These are phyloP conservation scores for Melanocharis versteri DNA, from an alignment of 2,113 vertebrate genomes.

Conservation along the genomic window DNA sequence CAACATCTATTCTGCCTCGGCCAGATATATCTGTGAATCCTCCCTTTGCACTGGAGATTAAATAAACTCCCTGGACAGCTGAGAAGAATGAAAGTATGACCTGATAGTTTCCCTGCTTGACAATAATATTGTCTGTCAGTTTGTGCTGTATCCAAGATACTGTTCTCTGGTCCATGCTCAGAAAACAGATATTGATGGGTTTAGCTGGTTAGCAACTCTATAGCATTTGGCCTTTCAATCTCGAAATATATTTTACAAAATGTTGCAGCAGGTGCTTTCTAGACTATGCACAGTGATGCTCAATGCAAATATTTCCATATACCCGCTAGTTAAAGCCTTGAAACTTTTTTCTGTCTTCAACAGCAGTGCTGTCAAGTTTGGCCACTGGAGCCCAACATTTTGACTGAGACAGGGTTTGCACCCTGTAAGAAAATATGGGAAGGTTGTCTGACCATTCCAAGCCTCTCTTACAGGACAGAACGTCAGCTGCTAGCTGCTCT, in stretches of 20 bases:
- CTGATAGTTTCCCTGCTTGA: slow-evolving; percentile 29
- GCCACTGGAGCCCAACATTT: background rate
- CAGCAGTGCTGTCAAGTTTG: background rate
- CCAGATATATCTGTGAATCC: slow-evolving; percentile 21
- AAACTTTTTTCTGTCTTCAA: background rate
- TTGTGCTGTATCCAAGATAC: slow-evolving; percentile 54
- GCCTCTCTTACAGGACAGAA: background rate
- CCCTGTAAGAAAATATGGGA: no score
- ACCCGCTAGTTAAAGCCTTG: background rate
- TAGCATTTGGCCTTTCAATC: slow-evolving; percentile 23
- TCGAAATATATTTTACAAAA: slow-evolving; percentile 39
- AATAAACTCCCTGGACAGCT: slow-evolving; percentile 7
- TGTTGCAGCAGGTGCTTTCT: background rate
- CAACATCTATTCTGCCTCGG: background rate
- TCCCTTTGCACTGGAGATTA: slow-evolving; percentile 41
- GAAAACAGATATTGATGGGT: slow-evolving; percentile 38
- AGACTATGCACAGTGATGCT: background rate
- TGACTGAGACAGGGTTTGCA: background rate
- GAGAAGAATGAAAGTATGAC: slow-evolving; percentile 49
- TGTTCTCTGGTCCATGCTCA: slow-evolving; percentile 30
- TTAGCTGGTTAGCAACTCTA: slow-evolving; percentile 55
- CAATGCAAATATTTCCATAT: background rate
- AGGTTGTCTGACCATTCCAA: background rate
- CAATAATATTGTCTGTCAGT: slow-evolving; percentile 31
- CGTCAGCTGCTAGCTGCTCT: background rate